Percentiles rank a stretch among this genome's conserved stretches.
These are phyloP conservation scores for Drosophila saltans DNA, from an alignment of 1,140 invertebrate species.

Conservation along the genomic window DNA sequence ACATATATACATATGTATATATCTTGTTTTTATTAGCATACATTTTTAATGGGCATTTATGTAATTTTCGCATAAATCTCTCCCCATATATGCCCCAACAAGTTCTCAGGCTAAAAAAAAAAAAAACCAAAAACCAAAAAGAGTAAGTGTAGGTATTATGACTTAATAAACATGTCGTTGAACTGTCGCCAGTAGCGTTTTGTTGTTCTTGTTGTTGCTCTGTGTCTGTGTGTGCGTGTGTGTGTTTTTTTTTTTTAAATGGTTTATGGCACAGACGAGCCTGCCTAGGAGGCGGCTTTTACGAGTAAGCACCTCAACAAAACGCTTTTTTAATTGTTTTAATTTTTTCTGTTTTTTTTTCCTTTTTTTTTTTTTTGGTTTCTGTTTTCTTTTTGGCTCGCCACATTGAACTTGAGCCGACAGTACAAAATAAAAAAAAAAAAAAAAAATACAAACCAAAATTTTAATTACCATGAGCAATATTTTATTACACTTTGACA, in stretches of 20 bases:
- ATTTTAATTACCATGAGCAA: conserved; percentile 82
- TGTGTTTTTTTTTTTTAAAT: neutral
- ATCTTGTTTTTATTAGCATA: conserved; percentile 75
- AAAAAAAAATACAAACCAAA: conserved; percentile 44
- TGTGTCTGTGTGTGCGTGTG: neutral
- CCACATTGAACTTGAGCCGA: conserved; percentile 78
- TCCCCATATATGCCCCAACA: conserved; percentile 46
- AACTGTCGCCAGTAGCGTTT: conserved; percentile 70
- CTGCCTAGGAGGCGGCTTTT: conserved; percentile 42
- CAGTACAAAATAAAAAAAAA: conserved; percentile 47
- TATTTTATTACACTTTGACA: conserved; percentile 82
- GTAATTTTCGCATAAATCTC: conserved; percentile 73
- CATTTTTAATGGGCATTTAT: conserved; percentile 75
- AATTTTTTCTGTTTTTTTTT: conserved; percentile 43
- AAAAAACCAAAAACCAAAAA: neutral
- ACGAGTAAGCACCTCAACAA: conserved; percentile 65
- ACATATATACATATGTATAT: conserved; percentile 29
- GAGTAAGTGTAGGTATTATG: conserved; percentile 43
- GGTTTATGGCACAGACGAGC: conserved; percentile 55
- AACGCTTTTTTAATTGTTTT: conserved; percentile 77
- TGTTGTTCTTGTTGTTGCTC: conserved; percentile 15
- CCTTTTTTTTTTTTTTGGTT: conserved; percentile 15
- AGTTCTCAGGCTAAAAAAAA: conserved; percentile 54
- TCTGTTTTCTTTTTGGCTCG: conserved; percentile 4
- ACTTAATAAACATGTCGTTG: conserved; percentile 82